These are phyloP conservation scores for Gambusia holbrooki DNA, from an alignment of 2,113 vertebrate genomes.

Conservation along the genomic window DNA sequence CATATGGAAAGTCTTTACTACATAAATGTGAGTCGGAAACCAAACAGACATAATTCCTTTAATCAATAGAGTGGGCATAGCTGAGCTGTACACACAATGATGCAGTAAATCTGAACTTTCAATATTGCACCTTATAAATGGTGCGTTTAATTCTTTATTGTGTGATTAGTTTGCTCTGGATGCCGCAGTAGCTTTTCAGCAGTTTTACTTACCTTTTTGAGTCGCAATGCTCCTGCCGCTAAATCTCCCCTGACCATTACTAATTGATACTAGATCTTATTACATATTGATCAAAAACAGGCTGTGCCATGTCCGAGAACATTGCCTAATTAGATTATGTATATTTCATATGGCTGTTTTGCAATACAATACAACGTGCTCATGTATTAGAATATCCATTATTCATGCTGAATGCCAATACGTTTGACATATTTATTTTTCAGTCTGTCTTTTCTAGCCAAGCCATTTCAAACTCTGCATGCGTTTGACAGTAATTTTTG, in stretches of 20 bases:
- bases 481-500: constrained; percentile 68
- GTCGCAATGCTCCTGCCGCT: constrained; percentile 39
- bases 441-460: constrained; percentile 50
- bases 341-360: constrained; percentile 69
- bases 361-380: constrained; percentile 70
- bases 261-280: constrained; percentile 78
- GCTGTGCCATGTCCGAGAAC: constrained; percentile 64
- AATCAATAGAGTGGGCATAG: constrained; percentile 53
- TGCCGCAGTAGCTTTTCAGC: constrained; percentile 34
- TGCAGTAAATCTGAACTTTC: constrained; percentile 53
- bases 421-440: constrained; percentile 73
- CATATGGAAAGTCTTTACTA: constrained; percentile 22
- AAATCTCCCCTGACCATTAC: constrained; percentile 54
- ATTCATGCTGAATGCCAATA: constrained; percentile 70
- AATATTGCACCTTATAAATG: constrained; percentile 49
- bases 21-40: constrained; percentile 24
- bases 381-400: constrained; percentile 72
- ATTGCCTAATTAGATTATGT: constrained; percentile 74
- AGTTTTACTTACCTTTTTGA: constrained; percentile 54
- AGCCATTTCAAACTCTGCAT: constrained; percentile 58
- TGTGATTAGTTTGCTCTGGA: constrained; percentile 44
- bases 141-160: constrained; percentile 47
- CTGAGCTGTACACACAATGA: constrained; percentile 44
- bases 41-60: constrained; percentile 42
- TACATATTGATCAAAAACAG: constrained; percentile 75